Conservation (phyloP, 2,797 vertebrate species). For the Rhinogobio ventralis region DNA sequence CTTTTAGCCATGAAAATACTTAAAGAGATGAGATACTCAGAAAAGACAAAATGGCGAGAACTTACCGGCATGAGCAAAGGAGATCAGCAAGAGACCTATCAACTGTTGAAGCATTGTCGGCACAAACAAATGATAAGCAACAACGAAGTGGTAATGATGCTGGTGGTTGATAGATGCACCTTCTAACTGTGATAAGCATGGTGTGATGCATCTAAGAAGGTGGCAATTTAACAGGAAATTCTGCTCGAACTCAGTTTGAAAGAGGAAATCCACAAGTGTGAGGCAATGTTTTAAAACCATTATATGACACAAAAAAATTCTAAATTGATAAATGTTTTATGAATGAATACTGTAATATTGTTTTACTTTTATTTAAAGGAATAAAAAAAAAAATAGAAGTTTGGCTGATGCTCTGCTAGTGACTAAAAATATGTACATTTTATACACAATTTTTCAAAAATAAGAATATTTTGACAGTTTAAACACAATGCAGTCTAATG, state of each 20-base stretch:
- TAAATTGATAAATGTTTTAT: neutral
- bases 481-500: neutral
- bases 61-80: conserved; percentile 41
- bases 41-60: neutral
- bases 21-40: neutral
- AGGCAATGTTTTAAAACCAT: neutral
- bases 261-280: neutral
- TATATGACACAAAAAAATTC: neutral
- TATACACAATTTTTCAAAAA: neutral
- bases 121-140: neutral
- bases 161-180: neutral
- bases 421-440: neutral
- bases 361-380: neutral
- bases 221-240: conserved; percentile 36
- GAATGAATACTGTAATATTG: neutral
- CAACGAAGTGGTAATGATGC: neutral
- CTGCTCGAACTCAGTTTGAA: neutral
- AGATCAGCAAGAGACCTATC: conserved; percentile 18
- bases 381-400: neutral
- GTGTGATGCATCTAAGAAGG: neutral
- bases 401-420: neutral
- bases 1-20: neutral
- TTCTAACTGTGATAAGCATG: neutral
- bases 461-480: neutral
- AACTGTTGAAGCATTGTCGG: conserved; percentile 30